These are phyloP conservation scores for Morone chrysops DNA, from an alignment of 2,113 vertebrate species.

Conservation along the genomic window DNA sequence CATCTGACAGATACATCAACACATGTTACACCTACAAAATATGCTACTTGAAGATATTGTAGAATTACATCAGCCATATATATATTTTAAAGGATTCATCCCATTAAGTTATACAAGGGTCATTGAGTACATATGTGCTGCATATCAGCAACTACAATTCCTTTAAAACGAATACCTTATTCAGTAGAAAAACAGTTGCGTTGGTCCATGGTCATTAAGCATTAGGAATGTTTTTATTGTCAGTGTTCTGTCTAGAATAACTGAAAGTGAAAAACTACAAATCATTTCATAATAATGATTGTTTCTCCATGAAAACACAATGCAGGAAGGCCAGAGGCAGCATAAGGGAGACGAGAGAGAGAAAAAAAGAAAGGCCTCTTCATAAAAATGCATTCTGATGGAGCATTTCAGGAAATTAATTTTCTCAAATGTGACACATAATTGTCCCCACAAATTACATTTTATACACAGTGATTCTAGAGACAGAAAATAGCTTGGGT, in stretches of 20 bases:
- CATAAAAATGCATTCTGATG: conserved; percentile 43
- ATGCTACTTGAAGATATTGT: conserved; percentile 3
- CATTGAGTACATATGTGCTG: conserved; percentile 2
- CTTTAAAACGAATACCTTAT: conserved; percentile 2
- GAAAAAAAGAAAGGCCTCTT: conserved; percentile 19
- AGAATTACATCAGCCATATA: neutral
- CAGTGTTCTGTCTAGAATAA: conserved; percentile 34
- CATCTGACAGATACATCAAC: conserved; percentile 5
- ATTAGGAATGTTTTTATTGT: conserved; percentile 52
- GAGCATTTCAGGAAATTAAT: conserved; percentile 66
- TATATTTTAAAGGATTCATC: conserved; percentile 11
- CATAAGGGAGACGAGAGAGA: conserved; percentile 9
- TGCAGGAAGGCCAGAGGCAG: conserved; percentile 40
- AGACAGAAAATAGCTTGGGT: conserved; percentile 34
- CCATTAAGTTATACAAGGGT: neutral
- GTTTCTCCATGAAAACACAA: conserved; percentile 44
- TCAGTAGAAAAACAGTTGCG: conserved; percentile 2
- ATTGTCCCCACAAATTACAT: conserved; percentile 64
- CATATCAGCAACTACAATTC: conserved; percentile 22
- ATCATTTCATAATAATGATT: conserved; percentile 60
- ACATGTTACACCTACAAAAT: conserved; percentile 2
- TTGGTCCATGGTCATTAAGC: conserved; percentile 24
- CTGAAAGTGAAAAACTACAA: conserved; percentile 44
- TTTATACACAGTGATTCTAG: conserved; percentile 41
- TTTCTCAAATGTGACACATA: conserved; percentile 63